Evolutionary conservation across 2,797 vertebrate genomes (phyloP).

Genomic region (Danio kyathit): DNA sequence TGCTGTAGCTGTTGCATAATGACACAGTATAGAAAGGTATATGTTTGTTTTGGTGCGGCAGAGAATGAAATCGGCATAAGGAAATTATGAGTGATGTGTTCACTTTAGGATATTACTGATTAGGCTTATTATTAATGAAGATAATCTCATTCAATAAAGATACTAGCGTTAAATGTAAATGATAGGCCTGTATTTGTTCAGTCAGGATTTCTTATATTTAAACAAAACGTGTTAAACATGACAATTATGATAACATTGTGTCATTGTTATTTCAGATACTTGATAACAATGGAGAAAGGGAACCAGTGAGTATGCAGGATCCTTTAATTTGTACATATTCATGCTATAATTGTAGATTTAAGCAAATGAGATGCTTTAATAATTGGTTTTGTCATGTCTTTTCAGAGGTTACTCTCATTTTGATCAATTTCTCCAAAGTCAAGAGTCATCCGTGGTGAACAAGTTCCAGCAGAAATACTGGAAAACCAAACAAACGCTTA

Average conservation of each 20-base stretch:
- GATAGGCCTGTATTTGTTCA: neutral
- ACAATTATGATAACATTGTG: neutral
- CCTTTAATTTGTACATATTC: neutral
- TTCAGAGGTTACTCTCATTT: conserved; percentile 85
- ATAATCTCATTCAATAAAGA: neutral
- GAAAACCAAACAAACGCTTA: conserved; percentile 97
- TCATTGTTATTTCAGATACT: conserved; percentile 57
- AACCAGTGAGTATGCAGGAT: conserved; percentile 72
- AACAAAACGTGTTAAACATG: neutral
- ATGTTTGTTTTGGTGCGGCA: conserved; percentile 57
- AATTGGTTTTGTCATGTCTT: neutral
- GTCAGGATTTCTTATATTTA: neutral
- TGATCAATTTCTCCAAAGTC: conserved; percentile 87
- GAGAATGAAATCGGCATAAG: conserved; percentile 7
- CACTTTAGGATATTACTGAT: neutral
- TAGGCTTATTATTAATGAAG: neutral
- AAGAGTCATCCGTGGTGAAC: conserved; percentile 94
- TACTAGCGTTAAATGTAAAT: neutral
- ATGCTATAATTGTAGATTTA: neutral
- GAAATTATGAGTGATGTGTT: neutral
- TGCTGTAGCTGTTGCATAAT: neutral
- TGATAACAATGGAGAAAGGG: conserved; percentile 74
- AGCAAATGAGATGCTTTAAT: neutral
- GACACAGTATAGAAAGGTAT: neutral
- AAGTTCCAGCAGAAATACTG: conserved; percentile 97